These are phyloP conservation scores for Priocnemis perturbator DNA, from an alignment of 2,888 invertebrate genomes.

Conservation along the genomic window DNA sequence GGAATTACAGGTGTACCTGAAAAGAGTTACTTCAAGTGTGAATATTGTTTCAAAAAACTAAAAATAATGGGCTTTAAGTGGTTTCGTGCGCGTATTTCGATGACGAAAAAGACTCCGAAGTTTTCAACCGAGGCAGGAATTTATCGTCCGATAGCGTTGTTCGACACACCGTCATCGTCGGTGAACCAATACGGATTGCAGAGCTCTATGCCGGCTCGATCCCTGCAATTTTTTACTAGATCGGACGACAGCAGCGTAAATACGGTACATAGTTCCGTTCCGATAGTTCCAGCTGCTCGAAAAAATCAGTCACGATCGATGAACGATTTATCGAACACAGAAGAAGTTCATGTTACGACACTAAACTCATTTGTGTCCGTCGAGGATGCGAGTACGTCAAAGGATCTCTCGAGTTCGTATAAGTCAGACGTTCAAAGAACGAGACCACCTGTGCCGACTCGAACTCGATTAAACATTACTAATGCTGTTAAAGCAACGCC, in stretches of 20 bases:
- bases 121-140: constrained; percentile 35
- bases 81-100: constrained; percentile 75
- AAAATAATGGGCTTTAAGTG: constrained; percentile 72
- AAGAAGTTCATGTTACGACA: neutral
- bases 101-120: constrained; percentile 42
- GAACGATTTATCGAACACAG: neutral
- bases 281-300: neutral
- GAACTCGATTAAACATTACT: neutral
- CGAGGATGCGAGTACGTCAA: constrained; percentile 1
- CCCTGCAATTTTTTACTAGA: neutral
- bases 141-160: constrained; percentile 47
- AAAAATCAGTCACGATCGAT: neutral
- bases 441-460: constrained; percentile 41
- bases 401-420: neutral
- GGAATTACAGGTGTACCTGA: no score
- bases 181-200: constrained; percentile 9
- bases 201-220: neutral
- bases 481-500: constrained; percentile 5
- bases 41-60: no score
- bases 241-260: neutral
- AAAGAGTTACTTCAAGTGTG: no score
- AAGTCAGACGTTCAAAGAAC: neutral
- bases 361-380: neutral
- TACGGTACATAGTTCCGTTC: neutral
- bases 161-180: constrained; percentile 1